Evolutionary conservation across 2,797 vertebrate genomes (phyloP).

Genomic region (Limosa lapponica): DNA sequence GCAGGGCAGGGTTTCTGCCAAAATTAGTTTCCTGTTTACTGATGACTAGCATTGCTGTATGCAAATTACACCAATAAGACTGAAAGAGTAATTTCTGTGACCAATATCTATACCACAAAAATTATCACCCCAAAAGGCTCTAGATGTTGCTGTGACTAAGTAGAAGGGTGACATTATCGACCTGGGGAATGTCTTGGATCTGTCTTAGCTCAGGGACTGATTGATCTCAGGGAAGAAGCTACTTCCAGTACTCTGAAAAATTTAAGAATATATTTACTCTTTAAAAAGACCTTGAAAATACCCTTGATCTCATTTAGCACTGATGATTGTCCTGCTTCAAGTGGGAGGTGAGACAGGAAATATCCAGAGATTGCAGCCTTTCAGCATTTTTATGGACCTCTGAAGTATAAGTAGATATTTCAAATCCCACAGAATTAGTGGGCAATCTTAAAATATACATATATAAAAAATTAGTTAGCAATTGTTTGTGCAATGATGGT

Average conservation of each 20-base stretch:
- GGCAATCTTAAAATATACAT: background rate
- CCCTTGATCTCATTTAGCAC: background rate
- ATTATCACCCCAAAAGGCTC: background rate
- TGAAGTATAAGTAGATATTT: background rate
- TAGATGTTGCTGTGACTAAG: background rate
- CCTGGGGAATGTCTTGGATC: background rate
- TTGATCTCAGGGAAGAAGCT: background rate
- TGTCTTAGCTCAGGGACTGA: background rate
- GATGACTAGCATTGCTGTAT: background rate
- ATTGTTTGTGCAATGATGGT: background rate
- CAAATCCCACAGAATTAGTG: background rate
- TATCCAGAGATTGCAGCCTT: background rate
- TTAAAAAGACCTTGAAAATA: background rate
- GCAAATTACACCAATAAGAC: background rate
- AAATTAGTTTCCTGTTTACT: constrained; percentile 25
- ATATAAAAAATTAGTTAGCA: background rate
- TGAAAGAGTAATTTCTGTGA: background rate
- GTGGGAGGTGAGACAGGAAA: background rate
- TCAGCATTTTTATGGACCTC: background rate
- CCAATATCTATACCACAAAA: background rate
- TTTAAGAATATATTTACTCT: background rate
- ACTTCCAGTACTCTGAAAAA: background rate
- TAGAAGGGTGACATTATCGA: background rate
- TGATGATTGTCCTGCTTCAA: background rate
- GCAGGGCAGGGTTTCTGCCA: background rate